Conservation (phyloP, 2,113 vertebrate genomes). For the Mormoops blainvillei region DNA sequence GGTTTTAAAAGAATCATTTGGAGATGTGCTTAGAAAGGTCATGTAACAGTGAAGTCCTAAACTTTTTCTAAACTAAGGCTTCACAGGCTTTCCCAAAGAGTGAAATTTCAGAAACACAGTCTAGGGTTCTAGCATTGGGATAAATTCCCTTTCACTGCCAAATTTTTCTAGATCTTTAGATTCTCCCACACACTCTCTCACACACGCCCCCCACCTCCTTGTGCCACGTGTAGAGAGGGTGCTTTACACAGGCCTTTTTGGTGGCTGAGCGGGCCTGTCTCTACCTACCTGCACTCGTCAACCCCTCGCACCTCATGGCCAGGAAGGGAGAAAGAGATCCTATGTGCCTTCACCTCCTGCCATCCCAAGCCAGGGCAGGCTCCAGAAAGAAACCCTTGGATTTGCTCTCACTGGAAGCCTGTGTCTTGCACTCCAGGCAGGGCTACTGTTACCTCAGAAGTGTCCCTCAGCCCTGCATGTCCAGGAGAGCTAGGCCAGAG, state of each 20-base stretch:
- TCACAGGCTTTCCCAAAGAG: neutral
- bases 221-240: neutral
- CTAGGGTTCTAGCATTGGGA: neutral
- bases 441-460: neutral
- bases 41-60: neutral
- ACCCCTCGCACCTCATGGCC: neutral
- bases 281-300: conserved; percentile 13
- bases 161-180: neutral
- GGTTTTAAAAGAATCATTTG: neutral
- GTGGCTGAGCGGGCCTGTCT: conserved; percentile 28
- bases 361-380: neutral
- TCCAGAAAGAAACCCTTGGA: neutral
- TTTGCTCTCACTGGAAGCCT: neutral
- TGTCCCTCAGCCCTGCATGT: neutral
- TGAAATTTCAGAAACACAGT: neutral
- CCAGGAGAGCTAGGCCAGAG: neutral
- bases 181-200: neutral
- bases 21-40: neutral
- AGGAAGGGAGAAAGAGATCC: neutral
- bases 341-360: neutral
- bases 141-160: neutral
- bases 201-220: neutral
- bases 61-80: neutral
- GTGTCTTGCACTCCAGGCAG: neutral
- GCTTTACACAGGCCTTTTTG: neutral